A percentile compares a stretch with the other conserved stretches of the same genome.
These are phyloP conservation scores for Caenorhabditis sp. DNA, from an alignment of 2,888 invertebrate genomes.

Conservation along the genomic window DNA sequence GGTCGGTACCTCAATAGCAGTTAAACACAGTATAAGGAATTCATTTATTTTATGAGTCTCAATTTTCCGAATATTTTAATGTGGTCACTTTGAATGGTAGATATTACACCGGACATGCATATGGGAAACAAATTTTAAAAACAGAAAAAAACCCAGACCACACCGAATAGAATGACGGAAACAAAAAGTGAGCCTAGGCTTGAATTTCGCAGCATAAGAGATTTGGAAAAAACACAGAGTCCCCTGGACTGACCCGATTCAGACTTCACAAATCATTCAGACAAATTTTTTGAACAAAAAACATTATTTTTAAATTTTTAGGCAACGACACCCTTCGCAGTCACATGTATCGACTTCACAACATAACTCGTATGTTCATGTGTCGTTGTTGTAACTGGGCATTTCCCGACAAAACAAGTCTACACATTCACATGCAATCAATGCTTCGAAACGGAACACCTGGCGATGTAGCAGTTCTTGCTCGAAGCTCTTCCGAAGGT, in stretches of 20 bases:
- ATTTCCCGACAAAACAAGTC: conserved; percentile 67
- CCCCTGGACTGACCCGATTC: too few species aligned
- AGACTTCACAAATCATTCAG: too few species aligned
- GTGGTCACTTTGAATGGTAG: too few species aligned
- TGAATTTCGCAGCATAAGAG: too few species aligned
- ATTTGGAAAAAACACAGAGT: too few species aligned
- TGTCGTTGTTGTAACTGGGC: conserved; percentile 71
- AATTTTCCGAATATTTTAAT: background rate
- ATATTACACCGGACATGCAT: too few species aligned
- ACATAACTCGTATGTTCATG: conserved; percentile 71
- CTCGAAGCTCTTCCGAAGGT: conserved; percentile 61
- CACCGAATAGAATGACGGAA: background rate
- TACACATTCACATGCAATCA: conserved; percentile 66
- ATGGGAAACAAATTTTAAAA: too few species aligned
- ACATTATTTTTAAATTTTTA: conserved; percentile 34
- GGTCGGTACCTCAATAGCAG: conserved; percentile 21
- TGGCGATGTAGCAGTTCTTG: conserved; percentile 64
- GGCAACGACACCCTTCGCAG: conserved; percentile 70
- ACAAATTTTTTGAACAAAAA: too few species aligned
- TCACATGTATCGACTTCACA: conserved; percentile 70
- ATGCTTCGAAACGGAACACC: conserved; percentile 61
- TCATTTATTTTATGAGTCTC: background rate
- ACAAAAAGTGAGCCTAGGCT: too few species aligned
- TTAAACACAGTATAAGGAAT: background rate
- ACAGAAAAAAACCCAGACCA: too few species aligned